Evolutionary conservation across 92 coral and sea anemone species (phyloP).

Genomic region (Phenganax subtilis): DNA sequence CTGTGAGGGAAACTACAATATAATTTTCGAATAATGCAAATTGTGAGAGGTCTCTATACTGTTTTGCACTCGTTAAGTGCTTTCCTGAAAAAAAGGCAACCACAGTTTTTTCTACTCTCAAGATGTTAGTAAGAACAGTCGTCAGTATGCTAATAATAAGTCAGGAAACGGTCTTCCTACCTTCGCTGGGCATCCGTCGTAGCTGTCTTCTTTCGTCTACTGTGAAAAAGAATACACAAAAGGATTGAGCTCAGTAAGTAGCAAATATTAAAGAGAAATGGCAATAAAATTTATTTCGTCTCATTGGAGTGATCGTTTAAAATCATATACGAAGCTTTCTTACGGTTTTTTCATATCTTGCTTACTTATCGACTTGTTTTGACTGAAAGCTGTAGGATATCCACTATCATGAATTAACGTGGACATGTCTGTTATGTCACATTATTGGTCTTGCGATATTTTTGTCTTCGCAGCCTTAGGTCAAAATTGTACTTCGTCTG

Average conservation of each 20-base stretch:
- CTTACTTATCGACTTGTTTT: no score
- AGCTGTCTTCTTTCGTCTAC: constrained; percentile 20
- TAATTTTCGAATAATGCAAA: background rate
- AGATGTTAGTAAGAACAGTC: background rate
- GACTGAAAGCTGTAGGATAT: no score
- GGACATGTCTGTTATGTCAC: no score
- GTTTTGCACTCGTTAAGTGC: background rate
- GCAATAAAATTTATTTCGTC: background rate
- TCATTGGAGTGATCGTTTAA: background rate
- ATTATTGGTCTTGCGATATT: no score
- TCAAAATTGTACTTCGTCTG: no score
- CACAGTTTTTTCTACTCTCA: background rate
- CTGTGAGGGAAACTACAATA: background rate
- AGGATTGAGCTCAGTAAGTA: background rate
- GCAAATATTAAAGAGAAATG: background rate
- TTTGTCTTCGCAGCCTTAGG: no score
- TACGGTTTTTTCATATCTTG: no score
- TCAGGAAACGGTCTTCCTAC: background rate
- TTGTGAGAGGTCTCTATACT: background rate
- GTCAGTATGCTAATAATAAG: no score
- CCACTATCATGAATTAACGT: no score
- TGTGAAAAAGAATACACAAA: background rate
- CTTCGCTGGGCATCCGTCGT: constrained; percentile 14
- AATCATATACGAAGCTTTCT: no score
- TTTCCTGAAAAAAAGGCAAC: background rate